Evolutionary conservation across 2,888 invertebrate genomes (phyloP), one percentile per base, ranked within the genome.

Genomic region (Oscheius sp.): DNA sequence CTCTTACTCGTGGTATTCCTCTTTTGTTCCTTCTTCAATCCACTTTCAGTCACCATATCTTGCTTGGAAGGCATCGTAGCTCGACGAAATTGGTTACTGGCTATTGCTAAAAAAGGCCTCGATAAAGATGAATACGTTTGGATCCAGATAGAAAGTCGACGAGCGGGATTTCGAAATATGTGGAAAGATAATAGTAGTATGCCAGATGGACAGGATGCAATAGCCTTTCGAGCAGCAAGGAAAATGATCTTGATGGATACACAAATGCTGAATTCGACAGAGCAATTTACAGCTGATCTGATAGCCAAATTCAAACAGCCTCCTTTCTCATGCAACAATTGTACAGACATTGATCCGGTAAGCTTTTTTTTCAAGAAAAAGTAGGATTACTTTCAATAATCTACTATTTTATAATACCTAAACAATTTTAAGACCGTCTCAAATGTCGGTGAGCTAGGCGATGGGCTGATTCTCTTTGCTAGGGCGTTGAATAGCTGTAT

Each of bases 1-100:
- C 9, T 2, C 17, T 28, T n/a, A 17, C 44, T 9, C 22, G 61
- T 45, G 61, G 61, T 61, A 12, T 14, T 1, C 14, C 12, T 54
- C 14, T 3, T 14, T 9, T 51, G 12, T 30, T 2, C 24, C 20
- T n/a, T 3, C 24, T 6, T 2, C 2, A 28, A 4, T 28, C 26
- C 5, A 8, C 45, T 24, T 70, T 54, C 33, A 75, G 75, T 77
- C 28, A 33, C 78, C 8, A 63, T 82, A 8, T 69, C 70, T 1
- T 82, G 82, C 54, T 69, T 81, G 6, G 82, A 82, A 57, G 63
- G 61, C 9, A 72, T 70, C 45, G 57, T 64, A 1, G 78, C 79
- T 41, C 70, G 75, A 2, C 70, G 82, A 57, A 74, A 77, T 57
- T 67, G 72, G 33, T 63, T 76, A 63, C 22, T 74, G 20, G 67